Base-by-base conservation (phyloP, 2,797 vertebrate genomes). In the Schizopygopsis pylzovi region DNA sequence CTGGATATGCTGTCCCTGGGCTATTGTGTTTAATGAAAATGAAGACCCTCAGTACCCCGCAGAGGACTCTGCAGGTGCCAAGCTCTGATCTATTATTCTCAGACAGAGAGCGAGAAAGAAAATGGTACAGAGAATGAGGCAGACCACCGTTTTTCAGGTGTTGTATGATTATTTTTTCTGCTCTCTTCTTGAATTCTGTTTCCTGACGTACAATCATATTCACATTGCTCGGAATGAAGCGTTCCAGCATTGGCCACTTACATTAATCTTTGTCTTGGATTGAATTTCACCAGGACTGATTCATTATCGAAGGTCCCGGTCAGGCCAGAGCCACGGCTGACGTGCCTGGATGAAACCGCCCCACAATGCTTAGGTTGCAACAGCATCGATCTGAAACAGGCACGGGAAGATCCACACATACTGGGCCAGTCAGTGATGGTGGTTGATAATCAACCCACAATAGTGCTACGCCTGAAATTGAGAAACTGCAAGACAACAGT, bases 11-110 rank as follows among this genome's bases (percentile, higher is more conserved):
- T 81, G 82, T 87, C 86, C 82, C 82, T 70, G 68, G 86, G 86
- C 86, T 59, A 84, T 81, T 56, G 61, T 80, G 77, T 84, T 76
- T 87, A 87, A 87, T 87, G 86, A 84, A 87, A 87, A 87, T 84
- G 70, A 84, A 85, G 86, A 81, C 86, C 86, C 83, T 59, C 70
- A 39, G 82, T 76, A 68, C n/a, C 82, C 82, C 47, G n/a, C 77
- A 33, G 82, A 84, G 86, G 56, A 72, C 70, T 67, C 77, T 59
- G 82, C 78, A 73, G 82, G 70, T 87, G 82, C 61, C 82, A 81
- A 79, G 72, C 86, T 80, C 86, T 73, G 77, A 56, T 83, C 82
- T 84, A 84, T 81, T 84, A 81, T 76, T 87, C 71, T 81, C 71
- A 20, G 68, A 71, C 49, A 28, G 59, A 84, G 33, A 81, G 39